Base-by-base conservation (phyloP, 2,113 vertebrate species). In the Sorex araneus region DNA sequence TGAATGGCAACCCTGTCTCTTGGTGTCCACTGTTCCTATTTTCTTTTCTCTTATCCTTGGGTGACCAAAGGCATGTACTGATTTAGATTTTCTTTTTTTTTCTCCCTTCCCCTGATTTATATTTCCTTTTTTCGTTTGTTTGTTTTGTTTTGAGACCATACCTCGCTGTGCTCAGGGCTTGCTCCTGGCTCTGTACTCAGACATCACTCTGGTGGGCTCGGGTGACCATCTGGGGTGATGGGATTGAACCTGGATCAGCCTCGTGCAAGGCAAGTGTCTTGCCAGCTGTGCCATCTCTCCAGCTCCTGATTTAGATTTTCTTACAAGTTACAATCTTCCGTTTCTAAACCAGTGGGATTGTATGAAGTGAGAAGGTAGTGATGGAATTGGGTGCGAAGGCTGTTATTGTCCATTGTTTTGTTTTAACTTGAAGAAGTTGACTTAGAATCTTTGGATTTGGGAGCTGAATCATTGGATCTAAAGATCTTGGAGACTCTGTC, bases 341-440 rank as follows among this genome's bases (percentile, higher is more conserved):
- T 74, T 94, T 87, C 78, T 66, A 81, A 67, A 79, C 67, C 50
- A 25, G 63, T 8, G 27, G 78, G 8, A 75, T 73, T 25, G 36
- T 34, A 77, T n/a, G 63, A 66, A 54, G 36, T 18, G 40, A 76
- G 79, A 10, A 25, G 84, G 15, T 60, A 12, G 40, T 50, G 36
- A 74, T 43, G 13, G 36, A 70, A 43, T 1, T 34, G 69, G 11
- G 18, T 28, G 30, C 79, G 79, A 40, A 76, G 47, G 45, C 30
- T 0, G 4, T 16, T 30, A 64, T 9, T 12, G 11, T 34, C 78
- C 82, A 3, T 69, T 77, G 43, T 50, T 76, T 32, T 27, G n/a
- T 74, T 78, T 30, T 6, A 50, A 77, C 47, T 25, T 34, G 16
- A 77, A 93, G 74, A 27, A 60, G n/a, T 50, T 92, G 75, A 86